Evolutionary conservation across 2,113 vertebrate genomes (phyloP), one percentile per base, ranked within the genome.

Genomic region (Bubo bubo): DNA sequence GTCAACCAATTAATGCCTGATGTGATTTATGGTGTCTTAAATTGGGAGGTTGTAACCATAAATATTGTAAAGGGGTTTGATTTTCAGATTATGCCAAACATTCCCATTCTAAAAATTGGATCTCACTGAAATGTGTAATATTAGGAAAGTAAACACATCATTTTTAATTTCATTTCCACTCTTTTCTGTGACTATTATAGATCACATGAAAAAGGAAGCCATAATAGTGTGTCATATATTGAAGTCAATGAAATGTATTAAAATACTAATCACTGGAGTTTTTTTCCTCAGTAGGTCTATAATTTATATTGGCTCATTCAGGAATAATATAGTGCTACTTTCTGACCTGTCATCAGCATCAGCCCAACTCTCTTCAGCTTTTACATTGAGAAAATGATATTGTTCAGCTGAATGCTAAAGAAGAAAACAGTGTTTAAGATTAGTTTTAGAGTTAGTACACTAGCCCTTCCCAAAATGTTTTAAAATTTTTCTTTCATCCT

Each of bases 1-100:
- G 56, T 10, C 86, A 93, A 79, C 73, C 68, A 71, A 67, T 93
- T 89, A 86, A 91, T 66, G 72, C 71, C 72, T 22, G n/a, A 11
- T 53, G 80, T 94, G 96, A 96, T 95, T 93, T 90, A 95, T 80
- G 28, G 50, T 34, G 37, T 73, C 77, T 86, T 93, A 66, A 88
- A 75, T 3, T 77, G 68, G n/a, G 79, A 90, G 82, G 79, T 24
- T 17, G 4, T 73, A 77, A 71, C 79, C 49, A 68, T 93, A 93
- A 92, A 93, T 94, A 92, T 39, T 71, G 68, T 39, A 81, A 77
- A 88, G n/a, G 60, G 79, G 24, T 28, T 75, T 95, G 83, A 86
- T 94, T 95, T 90, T 67, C 72, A 91, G 67, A 67, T 59, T 58
- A 83, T 83, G 79, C 67, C 72, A 80, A 92, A 86, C 9, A 12